Conservation (phyloP, 2,888 invertebrate genomes). For the Dilophus febrilis region DNA sequence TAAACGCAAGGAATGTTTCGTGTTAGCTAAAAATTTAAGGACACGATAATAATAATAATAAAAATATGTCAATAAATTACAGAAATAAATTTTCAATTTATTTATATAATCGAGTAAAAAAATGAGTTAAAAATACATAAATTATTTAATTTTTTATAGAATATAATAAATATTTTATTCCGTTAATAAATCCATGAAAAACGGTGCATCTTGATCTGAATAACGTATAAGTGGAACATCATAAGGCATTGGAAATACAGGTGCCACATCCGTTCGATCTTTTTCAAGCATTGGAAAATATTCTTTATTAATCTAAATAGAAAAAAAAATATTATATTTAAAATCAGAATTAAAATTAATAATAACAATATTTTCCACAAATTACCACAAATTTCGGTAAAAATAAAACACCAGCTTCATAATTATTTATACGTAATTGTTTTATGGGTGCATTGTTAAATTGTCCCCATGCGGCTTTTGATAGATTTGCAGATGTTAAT, state of each 20-base stretch:
- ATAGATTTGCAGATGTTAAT: constrained; percentile 85
- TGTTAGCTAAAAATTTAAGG: no score
- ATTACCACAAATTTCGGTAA: constrained; percentile 51
- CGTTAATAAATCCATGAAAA: constrained; percentile 39
- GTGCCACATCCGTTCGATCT: constrained; percentile 21
- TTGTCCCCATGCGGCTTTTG: constrained; percentile 93
- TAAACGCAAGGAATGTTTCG: no score
- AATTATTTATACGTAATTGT: constrained; percentile 57
- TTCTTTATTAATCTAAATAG: constrained; percentile 37
- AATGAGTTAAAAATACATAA: no score
- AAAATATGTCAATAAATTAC: no score
- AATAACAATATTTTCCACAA: no score
- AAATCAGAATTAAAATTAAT: no score
- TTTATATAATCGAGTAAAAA: no score
- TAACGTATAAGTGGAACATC: constrained; percentile 68
- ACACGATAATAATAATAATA: no score
- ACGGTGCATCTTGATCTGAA: constrained; percentile 47
- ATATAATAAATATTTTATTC: no score
- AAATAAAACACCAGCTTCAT: constrained; percentile 82
- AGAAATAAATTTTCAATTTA: no score
- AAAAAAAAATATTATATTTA: no score
- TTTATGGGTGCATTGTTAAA: constrained; percentile 37
- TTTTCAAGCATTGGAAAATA: constrained; percentile 36
- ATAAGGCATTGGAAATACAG: constrained; percentile 52
- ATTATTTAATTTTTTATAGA: no score